phyloP scores from a whole-genome alignment of 2,797 vertebrate species.

The Rhadinocentrus ornatus region DNA sequence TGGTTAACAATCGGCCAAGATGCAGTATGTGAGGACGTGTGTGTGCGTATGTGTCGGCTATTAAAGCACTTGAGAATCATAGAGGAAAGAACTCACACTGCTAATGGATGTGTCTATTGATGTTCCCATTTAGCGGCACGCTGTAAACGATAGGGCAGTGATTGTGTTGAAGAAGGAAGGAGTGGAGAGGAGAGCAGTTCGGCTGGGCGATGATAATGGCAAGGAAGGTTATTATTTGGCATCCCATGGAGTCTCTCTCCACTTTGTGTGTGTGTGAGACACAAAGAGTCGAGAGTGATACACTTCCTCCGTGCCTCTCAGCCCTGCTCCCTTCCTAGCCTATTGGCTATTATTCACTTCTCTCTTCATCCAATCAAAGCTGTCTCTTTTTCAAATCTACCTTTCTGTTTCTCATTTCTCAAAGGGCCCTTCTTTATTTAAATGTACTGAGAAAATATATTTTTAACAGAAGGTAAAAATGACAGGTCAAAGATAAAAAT shows the following conservation, averaged over 20 bases:
- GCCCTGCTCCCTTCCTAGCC: conserved; percentile 32
- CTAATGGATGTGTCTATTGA: conserved; percentile 79
- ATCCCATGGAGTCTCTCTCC: conserved; percentile 64
- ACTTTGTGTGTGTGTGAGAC: conserved; percentile 34
- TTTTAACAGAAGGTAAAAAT: conserved; percentile 15
- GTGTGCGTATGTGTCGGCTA: conserved; percentile 35
- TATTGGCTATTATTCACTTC: conserved; percentile 66
- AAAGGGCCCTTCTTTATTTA: neutral
- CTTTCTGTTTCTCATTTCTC: conserved; percentile 18
- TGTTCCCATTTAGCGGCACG: conserved; percentile 74
- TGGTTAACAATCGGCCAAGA: conserved; percentile 55
- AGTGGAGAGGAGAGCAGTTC: conserved; percentile 50
- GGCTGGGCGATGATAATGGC: conserved; percentile 71
- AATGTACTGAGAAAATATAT: conserved; percentile 1
- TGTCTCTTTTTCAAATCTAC: conserved; percentile 29
- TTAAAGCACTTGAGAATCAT: conserved; percentile 75
- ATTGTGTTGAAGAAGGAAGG: conserved; percentile 69
- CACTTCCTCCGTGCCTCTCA: conserved; percentile 43
- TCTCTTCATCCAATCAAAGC: conserved; percentile 44
- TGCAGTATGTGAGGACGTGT: conserved; percentile 10
- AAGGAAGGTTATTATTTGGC: conserved; percentile 76
- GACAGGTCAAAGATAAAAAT: conserved; percentile 31
- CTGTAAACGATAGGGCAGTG: conserved; percentile 77
- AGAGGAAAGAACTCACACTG: conserved; percentile 61
- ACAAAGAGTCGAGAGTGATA: conserved; percentile 23